Percentiles rank a stretch among this genome's conserved stretches.
Evolutionary conservation across 2,113 vertebrate genomes (phyloP).

Genomic region (Chionomys nivalis): DNA sequence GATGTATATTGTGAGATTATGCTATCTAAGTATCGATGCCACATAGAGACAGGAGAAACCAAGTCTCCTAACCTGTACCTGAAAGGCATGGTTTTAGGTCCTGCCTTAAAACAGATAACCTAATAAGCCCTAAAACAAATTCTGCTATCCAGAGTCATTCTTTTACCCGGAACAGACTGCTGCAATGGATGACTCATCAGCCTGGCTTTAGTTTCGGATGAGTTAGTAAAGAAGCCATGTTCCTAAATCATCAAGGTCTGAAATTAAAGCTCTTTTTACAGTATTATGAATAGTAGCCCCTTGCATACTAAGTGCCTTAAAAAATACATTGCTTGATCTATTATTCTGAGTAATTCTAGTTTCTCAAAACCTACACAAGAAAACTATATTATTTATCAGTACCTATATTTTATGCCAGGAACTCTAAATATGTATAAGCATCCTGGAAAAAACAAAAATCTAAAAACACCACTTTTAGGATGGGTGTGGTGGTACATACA

Average conservation of each 20-base stretch:
- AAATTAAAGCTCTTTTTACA: constrained; percentile 48
- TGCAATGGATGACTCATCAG: constrained; percentile 50
- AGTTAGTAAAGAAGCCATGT: constrained; percentile 51
- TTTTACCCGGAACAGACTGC: background rate
- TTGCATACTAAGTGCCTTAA: constrained; percentile 27
- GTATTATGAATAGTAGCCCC: constrained; percentile 27
- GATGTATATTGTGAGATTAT: background rate
- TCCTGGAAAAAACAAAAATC: background rate
- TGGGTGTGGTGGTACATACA: background rate
- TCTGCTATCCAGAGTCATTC: background rate
- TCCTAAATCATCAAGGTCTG: constrained; percentile 50
- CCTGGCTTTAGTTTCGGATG: constrained; percentile 45
- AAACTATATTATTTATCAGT: background rate
- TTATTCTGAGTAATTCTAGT: constrained; percentile 35
- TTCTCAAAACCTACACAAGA: constrained; percentile 52
- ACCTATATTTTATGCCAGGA: constrained; percentile 19
- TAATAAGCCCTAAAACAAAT: constrained; percentile 47
- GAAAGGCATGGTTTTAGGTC: constrained; percentile 19
- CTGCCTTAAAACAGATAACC: constrained; percentile 23
- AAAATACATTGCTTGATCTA: constrained; percentile 26
- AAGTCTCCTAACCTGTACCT: constrained; percentile 38
- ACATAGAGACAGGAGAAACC: background rate
- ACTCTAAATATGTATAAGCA: background rate
- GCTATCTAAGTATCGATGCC: background rate
- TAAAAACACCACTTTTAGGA: background rate